A percentile compares a stretch with the other conserved stretches of the same genome.
Conservation (phyloP, 1,140 invertebrate genomes). For the Drosophila nikananu region DNA sequence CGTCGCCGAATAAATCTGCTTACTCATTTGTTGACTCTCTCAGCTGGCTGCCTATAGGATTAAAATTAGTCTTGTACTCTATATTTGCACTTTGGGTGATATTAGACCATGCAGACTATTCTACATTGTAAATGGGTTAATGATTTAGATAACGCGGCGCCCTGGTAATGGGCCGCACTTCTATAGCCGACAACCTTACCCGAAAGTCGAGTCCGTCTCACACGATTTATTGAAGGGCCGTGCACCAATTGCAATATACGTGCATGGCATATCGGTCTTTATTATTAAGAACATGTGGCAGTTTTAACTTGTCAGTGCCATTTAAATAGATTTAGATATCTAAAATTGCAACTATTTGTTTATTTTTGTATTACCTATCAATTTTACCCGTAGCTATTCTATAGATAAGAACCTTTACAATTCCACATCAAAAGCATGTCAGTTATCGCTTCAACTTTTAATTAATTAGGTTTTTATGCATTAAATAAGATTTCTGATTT, state of each 20-base stretch:
- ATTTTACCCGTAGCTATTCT: background rate
- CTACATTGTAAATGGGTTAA: constrained; percentile 5
- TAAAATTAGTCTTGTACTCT: constrained; percentile 43
- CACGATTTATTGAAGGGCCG: constrained; percentile 10
- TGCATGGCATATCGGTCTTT: constrained; percentile 5
- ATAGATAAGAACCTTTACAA: background rate
- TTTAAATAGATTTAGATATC: constrained; percentile 13
- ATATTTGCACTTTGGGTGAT: constrained; percentile 26
- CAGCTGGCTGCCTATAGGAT: constrained; percentile 13
- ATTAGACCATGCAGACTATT: constrained; percentile 17
- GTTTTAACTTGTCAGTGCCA: background rate
- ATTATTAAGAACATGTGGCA: constrained; percentile 29
- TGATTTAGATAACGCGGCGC: constrained; percentile 6
- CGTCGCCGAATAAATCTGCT: constrained; percentile 28
- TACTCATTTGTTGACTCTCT: constrained; percentile 53
- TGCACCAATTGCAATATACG: constrained; percentile 14
- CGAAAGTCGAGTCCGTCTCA: constrained; percentile 1
- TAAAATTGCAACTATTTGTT: background rate
- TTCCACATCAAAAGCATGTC: background rate
- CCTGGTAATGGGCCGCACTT: constrained; percentile 13
- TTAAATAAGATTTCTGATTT: constrained; percentile 4
- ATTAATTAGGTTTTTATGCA: constrained; percentile 10
- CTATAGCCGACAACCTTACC: constrained; percentile 7
- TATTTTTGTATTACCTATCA: background rate
- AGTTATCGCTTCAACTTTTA: constrained; percentile 8